Conservation (phyloP, 2,888 invertebrate species). For the Spilarctia lutea region DNA sequence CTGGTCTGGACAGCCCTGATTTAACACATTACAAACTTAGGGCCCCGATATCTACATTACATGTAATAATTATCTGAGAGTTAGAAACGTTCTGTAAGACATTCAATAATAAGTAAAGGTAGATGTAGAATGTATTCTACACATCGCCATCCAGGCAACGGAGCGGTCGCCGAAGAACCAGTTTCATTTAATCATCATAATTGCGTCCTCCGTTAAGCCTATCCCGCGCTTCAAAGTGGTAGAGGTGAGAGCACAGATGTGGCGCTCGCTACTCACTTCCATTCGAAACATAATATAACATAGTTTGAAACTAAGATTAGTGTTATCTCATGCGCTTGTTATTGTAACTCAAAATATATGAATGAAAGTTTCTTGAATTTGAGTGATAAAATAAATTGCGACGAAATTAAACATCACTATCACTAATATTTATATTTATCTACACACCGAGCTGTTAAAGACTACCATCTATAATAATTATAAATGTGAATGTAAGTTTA, state of each 20-base stretch:
- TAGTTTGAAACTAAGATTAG: conserved; percentile 27
- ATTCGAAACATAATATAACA: conserved; percentile 40
- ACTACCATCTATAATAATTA: no score
- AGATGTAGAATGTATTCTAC: conserved; percentile 64
- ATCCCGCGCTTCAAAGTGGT: conserved; percentile 65
- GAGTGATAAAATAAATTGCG: conserved; percentile 29
- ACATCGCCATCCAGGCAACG: conserved; percentile 70
- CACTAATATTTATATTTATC: conserved; percentile 47
- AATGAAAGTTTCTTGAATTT: conserved; percentile 42
- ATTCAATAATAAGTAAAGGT: conserved; percentile 50
- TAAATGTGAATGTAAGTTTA: no score
- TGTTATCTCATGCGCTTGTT: conserved; percentile 31
- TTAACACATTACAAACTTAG: not conserved
- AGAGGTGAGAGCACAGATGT: conserved; percentile 57
- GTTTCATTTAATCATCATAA: conserved; percentile 85
- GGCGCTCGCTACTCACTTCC: conserved; percentile 43
- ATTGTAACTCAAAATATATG: conserved; percentile 27
- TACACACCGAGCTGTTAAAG: conserved; percentile 33
- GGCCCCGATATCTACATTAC: not conserved
- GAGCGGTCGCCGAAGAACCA: conserved; percentile 74
- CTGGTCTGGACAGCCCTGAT: no score
- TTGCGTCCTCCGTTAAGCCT: conserved; percentile 83
- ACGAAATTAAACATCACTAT: conserved; percentile 29
- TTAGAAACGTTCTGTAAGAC: conserved; percentile 39
- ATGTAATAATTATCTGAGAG: conserved; percentile 26